Evolutionary conservation across 2,113 vertebrate genomes (phyloP).

Genomic region (Copsychus sechellarum): DNA sequence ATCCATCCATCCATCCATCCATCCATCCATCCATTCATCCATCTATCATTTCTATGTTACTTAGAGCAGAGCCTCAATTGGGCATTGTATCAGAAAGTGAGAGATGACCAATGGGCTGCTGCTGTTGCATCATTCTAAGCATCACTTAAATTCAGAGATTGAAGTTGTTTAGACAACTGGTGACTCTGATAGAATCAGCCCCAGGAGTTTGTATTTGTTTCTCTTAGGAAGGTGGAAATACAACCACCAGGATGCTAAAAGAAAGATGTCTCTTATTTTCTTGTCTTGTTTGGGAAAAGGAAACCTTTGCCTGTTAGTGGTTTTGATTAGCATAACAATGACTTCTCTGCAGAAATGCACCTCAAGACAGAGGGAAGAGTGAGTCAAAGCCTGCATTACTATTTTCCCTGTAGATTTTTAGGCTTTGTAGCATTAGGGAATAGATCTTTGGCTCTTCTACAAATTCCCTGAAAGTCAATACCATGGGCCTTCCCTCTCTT

Average conservation of each 20-base stretch:
- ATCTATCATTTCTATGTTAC: background rate
- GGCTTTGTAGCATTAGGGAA: background rate
- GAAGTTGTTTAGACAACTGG: background rate
- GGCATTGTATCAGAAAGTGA: background rate
- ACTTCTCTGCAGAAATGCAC: background rate
- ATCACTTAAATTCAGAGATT: background rate
- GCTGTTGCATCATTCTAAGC: background rate
- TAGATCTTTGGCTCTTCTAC: background rate
- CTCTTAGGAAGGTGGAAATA: background rate
- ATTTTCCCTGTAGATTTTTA: background rate
- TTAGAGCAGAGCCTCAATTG: background rate
- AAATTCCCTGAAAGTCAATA: background rate
- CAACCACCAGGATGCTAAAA: background rate
- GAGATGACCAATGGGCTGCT: background rate
- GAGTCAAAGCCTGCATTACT: background rate
- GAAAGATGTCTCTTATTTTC: background rate
- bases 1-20: rapidly evolving
- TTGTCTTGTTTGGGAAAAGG: background rate
- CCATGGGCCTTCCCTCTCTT: background rate
- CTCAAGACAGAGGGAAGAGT: background rate
- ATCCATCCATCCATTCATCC: too few species aligned
- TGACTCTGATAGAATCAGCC: background rate
- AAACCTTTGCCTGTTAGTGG: background rate
- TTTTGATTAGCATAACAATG: background rate
- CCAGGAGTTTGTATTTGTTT: background rate